These are phyloP conservation scores for Perca schrenkii DNA, from an alignment of 2,113 vertebrate species.

Conservation along the genomic window DNA sequence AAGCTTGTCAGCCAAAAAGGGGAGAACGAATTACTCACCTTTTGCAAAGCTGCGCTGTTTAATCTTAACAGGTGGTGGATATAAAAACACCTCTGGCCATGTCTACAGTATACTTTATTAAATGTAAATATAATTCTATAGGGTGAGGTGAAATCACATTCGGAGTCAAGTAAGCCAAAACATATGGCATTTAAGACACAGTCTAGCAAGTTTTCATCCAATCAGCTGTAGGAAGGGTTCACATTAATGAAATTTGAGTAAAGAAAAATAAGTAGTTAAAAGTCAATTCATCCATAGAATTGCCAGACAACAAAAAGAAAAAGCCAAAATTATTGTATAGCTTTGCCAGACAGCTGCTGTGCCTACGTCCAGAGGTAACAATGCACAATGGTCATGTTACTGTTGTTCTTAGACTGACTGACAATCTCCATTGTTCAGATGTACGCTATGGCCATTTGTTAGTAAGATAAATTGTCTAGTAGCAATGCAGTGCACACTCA, in stretches of 20 bases:
- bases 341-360: background rate
- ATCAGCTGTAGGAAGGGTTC: background rate
- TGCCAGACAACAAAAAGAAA: background rate
- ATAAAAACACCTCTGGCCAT: conserved; percentile 1
- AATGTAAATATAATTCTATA: conserved; percentile 4
- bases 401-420: background rate
- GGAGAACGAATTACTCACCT: conserved; percentile 19
- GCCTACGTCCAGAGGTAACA: conserved; percentile 27
- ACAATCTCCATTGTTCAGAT: conserved; percentile 52
- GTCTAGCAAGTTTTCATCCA: background rate
- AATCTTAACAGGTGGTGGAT: conserved; percentile 15
- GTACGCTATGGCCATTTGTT: conserved; percentile 26
- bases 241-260: background rate
- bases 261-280: background rate
- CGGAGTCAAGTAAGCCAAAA: background rate
- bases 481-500: conserved; percentile 12
- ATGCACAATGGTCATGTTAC: conserved; percentile 19
- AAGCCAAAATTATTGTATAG: background rate
- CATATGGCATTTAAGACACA: background rate
- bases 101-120: background rate
- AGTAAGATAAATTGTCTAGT: conserved; percentile 40
- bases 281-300: background rate
- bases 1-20: conserved; percentile 26
- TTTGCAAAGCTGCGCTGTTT: conserved; percentile 24
- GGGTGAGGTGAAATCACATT: background rate